These are phyloP conservation scores for Xerus rutilus DNA, from an alignment of 2,797 vertebrate species.

Conservation along the genomic window DNA sequence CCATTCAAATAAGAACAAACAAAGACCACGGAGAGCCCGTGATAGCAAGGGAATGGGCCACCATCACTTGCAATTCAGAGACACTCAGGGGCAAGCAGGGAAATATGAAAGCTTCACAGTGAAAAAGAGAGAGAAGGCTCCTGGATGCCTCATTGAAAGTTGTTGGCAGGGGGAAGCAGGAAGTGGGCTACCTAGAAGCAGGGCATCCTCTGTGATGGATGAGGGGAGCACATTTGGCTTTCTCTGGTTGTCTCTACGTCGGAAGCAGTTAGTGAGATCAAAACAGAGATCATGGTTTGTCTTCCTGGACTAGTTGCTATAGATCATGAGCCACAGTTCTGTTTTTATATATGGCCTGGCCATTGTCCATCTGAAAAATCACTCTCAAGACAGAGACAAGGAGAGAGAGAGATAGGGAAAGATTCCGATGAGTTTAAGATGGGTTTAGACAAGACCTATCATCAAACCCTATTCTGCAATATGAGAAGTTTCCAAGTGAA, in stretches of 20 bases:
- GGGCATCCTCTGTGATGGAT: not conserved
- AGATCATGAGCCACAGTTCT: not conserved
- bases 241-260: not conserved
- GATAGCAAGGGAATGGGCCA: not conserved
- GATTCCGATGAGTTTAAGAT: conserved; percentile 40
- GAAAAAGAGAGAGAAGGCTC: not conserved
- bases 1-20: not conserved
- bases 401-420: not conserved
- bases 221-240: not conserved
- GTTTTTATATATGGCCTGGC: not conserved
- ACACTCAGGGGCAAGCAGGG: not conserved
- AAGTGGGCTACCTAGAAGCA: not conserved
- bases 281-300: not conserved
- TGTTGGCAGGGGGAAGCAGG: not conserved
- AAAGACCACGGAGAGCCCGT: not conserved
- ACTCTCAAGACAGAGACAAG: not conserved
- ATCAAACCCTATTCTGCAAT: not conserved
- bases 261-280: conserved; percentile 28
- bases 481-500: conserved; percentile 17
- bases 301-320: not conserved
- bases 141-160: not conserved
- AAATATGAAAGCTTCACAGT: not conserved
- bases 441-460: not conserved
- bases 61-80: not conserved
- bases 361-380: conserved; percentile 24